These are phyloP conservation scores for Neodiprion fabricii DNA, from an alignment of 1,140 invertebrate species.

Conservation along the genomic window DNA sequence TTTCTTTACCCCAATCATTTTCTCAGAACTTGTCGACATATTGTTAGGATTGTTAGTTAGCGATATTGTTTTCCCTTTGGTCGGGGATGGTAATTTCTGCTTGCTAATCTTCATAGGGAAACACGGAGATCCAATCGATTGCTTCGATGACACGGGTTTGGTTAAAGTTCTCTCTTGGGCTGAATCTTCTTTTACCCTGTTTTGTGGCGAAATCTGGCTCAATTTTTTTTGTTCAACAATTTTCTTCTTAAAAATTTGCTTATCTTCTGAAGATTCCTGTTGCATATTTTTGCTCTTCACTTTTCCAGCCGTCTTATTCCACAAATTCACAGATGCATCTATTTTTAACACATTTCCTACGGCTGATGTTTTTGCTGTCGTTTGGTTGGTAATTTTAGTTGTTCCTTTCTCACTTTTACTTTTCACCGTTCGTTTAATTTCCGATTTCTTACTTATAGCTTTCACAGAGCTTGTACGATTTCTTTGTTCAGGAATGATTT, in stretches of 20 bases:
- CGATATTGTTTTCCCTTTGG: constrained; percentile 30
- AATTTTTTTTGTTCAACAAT: neutral
- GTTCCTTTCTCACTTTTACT: constrained; percentile 1
- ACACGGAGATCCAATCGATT: neutral
- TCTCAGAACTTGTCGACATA: constrained; percentile 19
- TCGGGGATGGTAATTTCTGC: constrained; percentile 36
- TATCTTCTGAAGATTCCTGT: neutral
- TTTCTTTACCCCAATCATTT: neutral
- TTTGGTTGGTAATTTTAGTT: neutral
- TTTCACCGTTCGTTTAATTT: constrained; percentile 12
- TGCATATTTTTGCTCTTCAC: neutral
- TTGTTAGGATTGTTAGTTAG: constrained; percentile 11
- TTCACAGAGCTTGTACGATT: neutral
- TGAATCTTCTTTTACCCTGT: neutral
- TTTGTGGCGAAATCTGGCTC: neutral
- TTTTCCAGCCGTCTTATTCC: neutral
- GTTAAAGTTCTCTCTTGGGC: neutral
- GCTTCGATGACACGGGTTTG: neutral
- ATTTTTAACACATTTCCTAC: neutral
- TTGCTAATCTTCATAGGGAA: constrained; percentile 12
- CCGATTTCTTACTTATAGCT: neutral
- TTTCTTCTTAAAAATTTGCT: neutral
- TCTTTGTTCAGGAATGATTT: neutral
- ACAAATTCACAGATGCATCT: neutral
- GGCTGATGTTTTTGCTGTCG: neutral